Conservation (phyloP, 2,113 vertebrate species). For the Tautogolabrus adspersus region DNA sequence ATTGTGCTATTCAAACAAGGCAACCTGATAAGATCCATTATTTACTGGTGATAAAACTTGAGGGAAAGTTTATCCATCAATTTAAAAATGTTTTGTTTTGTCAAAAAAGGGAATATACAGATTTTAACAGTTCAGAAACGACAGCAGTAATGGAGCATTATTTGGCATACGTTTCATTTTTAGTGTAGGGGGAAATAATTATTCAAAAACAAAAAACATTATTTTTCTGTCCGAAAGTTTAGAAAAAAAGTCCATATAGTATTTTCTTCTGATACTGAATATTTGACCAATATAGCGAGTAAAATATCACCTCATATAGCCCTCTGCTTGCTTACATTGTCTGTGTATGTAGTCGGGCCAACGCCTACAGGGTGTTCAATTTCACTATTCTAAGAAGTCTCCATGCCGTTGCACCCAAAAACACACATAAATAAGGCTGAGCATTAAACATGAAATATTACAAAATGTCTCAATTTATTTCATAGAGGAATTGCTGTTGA, state of each 20-base stretch:
- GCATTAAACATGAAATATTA: not conserved
- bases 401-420: conserved; percentile 60
- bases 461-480: not conserved
- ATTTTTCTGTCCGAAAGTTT: not conserved
- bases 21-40: conserved; percentile 80
- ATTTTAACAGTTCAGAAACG: not conserved
- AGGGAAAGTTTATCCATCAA: conserved; percentile 57
- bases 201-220: not conserved
- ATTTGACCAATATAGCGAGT: conserved; percentile 9
- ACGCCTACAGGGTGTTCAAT: conserved; percentile 87
- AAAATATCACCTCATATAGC: conserved; percentile 53
- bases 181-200: not conserved
- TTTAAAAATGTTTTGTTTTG: conserved; percentile 61
- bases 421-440: conserved; percentile 12
- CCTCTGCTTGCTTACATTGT: conserved; percentile 77
- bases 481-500: not conserved
- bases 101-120: too few relatives aligned
- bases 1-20: conserved; percentile 77
- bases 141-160: not conserved
- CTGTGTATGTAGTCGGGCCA: conserved; percentile 78
- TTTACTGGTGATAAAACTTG: conserved; percentile 64
- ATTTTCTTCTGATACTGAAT: not conserved
- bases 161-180: not conserved
- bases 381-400: conserved; percentile 82
- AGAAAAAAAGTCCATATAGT: not conserved